Evolutionary conservation across 2,113 vertebrate species (phyloP).

Genomic region (Dascyllus trimaculatus): DNA sequence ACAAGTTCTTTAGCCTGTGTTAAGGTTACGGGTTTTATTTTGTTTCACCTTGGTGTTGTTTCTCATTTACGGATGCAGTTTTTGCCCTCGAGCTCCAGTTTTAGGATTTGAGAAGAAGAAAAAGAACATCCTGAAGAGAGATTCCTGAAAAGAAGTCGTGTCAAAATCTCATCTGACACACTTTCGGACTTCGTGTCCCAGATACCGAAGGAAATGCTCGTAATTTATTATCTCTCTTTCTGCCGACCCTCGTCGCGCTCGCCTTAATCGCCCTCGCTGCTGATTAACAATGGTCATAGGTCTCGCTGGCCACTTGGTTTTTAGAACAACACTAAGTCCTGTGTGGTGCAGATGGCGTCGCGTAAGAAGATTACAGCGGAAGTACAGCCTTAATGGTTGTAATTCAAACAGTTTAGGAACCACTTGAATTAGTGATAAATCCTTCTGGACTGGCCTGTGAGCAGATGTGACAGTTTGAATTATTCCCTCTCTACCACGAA

Average conservation of each 20-base stretch:
- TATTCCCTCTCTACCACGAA: constrained; percentile 92
- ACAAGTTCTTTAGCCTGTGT: not conserved
- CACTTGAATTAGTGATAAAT: constrained; percentile 94
- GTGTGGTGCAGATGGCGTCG: constrained; percentile 73
- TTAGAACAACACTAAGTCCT: constrained; percentile 58
- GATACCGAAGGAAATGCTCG: not conserved
- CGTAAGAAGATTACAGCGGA: constrained; percentile 81
- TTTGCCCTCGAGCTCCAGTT: not conserved
- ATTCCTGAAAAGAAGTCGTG: not conserved
- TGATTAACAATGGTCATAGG: constrained; percentile 67
- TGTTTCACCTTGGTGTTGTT: too few species aligned
- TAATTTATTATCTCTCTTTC: constrained; percentile 35
- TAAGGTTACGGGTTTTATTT: not conserved
- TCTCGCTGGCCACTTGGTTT: constrained; percentile 68
- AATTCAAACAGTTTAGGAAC: constrained; percentile 93
- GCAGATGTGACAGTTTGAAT: constrained; percentile 97
- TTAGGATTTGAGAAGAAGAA: not conserved
- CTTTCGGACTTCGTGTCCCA: constrained; percentile 16
- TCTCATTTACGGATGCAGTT: not conserved
- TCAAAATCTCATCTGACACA: not conserved
- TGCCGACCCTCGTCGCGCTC: constrained; percentile 37
- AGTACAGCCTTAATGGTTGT: constrained; percentile 78
- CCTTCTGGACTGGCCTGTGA: constrained; percentile 89
- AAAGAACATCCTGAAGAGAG: not conserved
- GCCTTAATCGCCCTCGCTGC: constrained; percentile 44